A percentile compares a stretch with the other conserved stretches of the same genome.
Evolutionary conservation across 2,113 vertebrate genomes (phyloP).

Genomic region (Sebastes schlegelii): DNA sequence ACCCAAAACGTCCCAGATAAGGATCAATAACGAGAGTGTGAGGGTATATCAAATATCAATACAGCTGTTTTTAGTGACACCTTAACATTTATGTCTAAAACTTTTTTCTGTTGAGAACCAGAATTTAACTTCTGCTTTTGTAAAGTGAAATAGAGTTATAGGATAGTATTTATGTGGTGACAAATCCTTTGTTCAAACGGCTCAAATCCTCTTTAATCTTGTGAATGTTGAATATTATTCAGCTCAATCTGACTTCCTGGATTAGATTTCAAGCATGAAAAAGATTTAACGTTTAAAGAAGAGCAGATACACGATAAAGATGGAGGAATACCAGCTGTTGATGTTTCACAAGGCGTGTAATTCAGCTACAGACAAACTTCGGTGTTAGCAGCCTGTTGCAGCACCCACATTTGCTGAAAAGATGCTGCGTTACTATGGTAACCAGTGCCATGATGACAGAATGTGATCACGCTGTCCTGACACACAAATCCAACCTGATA

Average conservation of each 20-base stretch:
- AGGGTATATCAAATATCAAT: neutral
- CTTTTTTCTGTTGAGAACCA: neutral
- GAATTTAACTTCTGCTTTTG: neutral
- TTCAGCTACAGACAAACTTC: conserved; percentile 9
- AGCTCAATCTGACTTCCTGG: neutral
- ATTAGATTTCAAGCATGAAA: neutral
- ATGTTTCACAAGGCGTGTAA: neutral
- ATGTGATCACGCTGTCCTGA: neutral
- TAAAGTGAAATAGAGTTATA: neutral
- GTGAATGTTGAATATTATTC: neutral
- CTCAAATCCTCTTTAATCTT: neutral
- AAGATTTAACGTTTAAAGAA: neutral
- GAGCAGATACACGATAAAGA: neutral
- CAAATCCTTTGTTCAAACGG: neutral
- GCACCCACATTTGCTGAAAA: conserved; percentile 5
- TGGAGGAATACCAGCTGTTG: neutral
- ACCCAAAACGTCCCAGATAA: neutral
- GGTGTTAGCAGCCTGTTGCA: conserved; percentile 18
- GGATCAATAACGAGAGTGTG: neutral
- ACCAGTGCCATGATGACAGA: neutral
- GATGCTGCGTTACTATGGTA: conserved; percentile 46
- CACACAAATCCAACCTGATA: neutral
- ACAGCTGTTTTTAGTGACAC: neutral
- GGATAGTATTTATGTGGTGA: fast-evolving
- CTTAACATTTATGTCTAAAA: neutral